Evolutionary conservation across 2,888 invertebrate species (phyloP).

Genomic region (Exocentrus adspersus): DNA sequence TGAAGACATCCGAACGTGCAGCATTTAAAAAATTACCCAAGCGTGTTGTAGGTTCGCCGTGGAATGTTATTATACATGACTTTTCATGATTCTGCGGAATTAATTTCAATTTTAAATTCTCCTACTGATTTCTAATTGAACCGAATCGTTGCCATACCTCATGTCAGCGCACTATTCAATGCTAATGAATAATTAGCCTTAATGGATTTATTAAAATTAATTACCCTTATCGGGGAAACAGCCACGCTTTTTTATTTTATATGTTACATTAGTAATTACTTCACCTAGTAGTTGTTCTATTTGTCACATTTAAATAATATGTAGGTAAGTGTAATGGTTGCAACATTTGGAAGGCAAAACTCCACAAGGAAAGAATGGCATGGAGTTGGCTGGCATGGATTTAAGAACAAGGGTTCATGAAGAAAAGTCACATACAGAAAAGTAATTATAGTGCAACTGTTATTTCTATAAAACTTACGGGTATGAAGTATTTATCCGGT

Average conservation of each 20-base stretch:
- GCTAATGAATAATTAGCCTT: constrained; percentile 20
- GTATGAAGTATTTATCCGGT: no score
- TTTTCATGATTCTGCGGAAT: constrained; percentile 7
- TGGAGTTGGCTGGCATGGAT: no score
- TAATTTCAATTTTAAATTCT: constrained; percentile 23
- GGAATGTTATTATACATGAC: constrained; percentile 2
- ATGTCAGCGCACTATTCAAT: constrained; percentile 12
- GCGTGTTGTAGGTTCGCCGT: constrained; percentile 3
- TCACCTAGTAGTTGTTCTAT: no score
- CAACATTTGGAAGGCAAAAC: no score
- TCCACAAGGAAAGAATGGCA: no score
- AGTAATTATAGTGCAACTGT: no score
- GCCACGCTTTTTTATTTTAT: not conserved
- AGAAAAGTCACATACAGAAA: no score
- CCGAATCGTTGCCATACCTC: constrained; percentile 6
- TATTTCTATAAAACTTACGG: no score
- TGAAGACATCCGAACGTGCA: not conserved
- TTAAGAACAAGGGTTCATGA: no score
- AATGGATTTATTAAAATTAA: constrained; percentile 20
- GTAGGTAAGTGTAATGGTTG: no score
- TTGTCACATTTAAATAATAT: no score
- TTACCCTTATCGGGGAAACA: not conserved
- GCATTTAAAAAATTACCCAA: constrained; percentile 9
- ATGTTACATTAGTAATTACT: not conserved
- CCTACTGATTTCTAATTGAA: constrained; percentile 11